Evolutionary conservation across 1,140 invertebrate genomes (phyloP).

Genomic region (Drosophila willistoni): DNA sequence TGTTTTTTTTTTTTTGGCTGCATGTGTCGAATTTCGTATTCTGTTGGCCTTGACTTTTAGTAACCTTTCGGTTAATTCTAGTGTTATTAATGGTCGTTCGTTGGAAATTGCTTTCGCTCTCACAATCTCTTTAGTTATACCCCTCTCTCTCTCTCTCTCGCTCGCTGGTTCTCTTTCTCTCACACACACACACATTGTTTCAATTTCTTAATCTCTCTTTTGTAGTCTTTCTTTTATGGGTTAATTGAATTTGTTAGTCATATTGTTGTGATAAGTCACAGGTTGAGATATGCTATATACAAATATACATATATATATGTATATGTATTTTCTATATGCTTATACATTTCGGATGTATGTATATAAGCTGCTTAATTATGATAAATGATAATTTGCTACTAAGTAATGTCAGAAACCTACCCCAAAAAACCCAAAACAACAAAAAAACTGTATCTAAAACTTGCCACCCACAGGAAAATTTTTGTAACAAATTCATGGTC

Average conservation of each 20-base stretch:
- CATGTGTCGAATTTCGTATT: slow-evolving; percentile 65
- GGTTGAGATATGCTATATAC: neutral
- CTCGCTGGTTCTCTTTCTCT: neutral
- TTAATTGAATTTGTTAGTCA: slow-evolving; percentile 65
- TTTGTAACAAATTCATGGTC: slow-evolving; percentile 68
- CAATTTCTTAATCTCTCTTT: slow-evolving; percentile 13
- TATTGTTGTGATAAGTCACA: slow-evolving; percentile 44
- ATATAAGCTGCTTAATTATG: slow-evolving; percentile 41
- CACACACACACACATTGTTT: neutral
- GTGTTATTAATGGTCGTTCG: slow-evolving; percentile 75
- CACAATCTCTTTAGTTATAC: neutral
- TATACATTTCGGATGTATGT: neutral
- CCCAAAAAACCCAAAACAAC: neutral
- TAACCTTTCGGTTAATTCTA: slow-evolving; percentile 78
- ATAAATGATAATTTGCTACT: slow-evolving; percentile 43
- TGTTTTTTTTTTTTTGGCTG: slow-evolving; percentile 21
- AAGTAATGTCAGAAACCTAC: slow-evolving; percentile 7
- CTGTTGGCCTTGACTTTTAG: slow-evolving; percentile 74
- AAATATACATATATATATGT: neutral
- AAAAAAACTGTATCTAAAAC: slow-evolving; percentile 4
- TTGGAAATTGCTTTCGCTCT: slow-evolving; percentile 56
- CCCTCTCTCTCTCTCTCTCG: neutral
- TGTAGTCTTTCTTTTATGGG: slow-evolving; percentile 27
- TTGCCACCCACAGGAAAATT: slow-evolving; percentile 1
- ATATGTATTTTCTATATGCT: neutral